phyloP scores from a whole-genome alignment of 2,797 vertebrate genomes.

The Labroides dimidiatus region DNA sequence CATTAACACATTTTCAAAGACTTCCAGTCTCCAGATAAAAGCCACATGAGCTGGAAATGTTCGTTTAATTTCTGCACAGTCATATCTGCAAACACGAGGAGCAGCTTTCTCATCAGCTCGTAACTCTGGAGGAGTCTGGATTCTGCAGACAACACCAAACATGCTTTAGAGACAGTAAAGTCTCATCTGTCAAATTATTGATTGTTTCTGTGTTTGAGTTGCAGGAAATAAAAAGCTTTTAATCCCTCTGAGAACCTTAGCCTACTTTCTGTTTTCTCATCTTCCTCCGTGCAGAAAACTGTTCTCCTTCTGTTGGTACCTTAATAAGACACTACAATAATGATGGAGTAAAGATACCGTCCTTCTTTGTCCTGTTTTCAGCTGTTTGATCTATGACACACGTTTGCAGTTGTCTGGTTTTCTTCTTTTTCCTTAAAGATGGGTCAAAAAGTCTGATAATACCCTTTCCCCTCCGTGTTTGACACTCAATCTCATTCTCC shows the following conservation, averaged over 20 bases:
- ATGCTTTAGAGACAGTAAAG: constrained; percentile 23
- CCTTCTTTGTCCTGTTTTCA: constrained; percentile 43
- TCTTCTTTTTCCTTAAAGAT: constrained; percentile 42
- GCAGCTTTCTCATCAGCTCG: background rate
- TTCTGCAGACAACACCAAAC: background rate
- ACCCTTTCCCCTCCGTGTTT: constrained; percentile 20
- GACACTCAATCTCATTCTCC: constrained; percentile 14
- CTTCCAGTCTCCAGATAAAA: no score
- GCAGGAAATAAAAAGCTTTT: constrained; percentile 44
- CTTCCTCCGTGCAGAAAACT: constrained; percentile 10
- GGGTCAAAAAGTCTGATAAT: constrained; percentile 29
- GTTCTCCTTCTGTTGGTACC: constrained; percentile 14
- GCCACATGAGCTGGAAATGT: no score
- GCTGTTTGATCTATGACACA: constrained; percentile 52
- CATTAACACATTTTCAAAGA: no score
- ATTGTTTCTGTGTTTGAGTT: constrained; percentile 15
- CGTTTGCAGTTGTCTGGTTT: constrained; percentile 40
- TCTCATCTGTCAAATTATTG: constrained; percentile 30
- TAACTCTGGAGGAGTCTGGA: background rate
- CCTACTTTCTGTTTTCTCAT: constrained; percentile 22
- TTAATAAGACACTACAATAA: constrained; percentile 23
- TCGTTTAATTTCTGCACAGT: no score
- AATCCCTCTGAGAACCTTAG: constrained; percentile 28
- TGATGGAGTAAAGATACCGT: constrained; percentile 45
- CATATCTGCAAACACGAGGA: no score